Base-by-base conservation (phyloP, 1,140 invertebrate species). In the Hyphantria cunea region DNA sequence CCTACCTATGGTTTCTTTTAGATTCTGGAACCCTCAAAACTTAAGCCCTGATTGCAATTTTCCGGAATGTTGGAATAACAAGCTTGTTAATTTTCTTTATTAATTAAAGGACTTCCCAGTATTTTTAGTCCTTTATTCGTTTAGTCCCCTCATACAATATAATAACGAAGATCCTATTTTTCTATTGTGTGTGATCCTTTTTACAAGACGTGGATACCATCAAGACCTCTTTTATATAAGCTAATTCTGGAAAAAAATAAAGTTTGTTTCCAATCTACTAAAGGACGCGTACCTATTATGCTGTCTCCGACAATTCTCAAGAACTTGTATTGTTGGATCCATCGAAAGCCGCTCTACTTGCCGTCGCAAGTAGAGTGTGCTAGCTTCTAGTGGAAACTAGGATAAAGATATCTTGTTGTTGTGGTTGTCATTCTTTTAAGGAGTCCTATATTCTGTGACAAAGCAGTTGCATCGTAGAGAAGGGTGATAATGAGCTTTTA, bases 311-410 rank as follows among this genome's bases (percentile, higher is more conserved):
- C 31, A 56, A 56, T 56, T 42, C 31, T 56, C 25, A 47, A 47
- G 41, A 47, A 56, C 53, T 37, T 13, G 53, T 42, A 56, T 56
- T 56, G 53, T 56, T 56, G 53, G 15, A 45, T 56, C 25, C 53
- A 47, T 56, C 53, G 53, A 56, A 56, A 47, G 42, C 53, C 13
- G 53, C 13, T 13, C 53, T 47, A 56, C 42, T 47, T 56, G 34
- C 53, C 8, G 44, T 45, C 25, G 32, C 53, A 56, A 56, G 53
- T 33, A 56, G 53, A 34, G 53, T 56, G n/a, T 9, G 31, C 47
- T 45, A 31, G 41, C 33, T 31, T 47, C 42, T 7, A 41, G 13
- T 3, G 12, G 42, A 31, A 10, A 33, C 32, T 12, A 32, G 44
- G 33, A 34, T 37, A 25, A 25, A 25, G 17, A 5, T 25, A 25